Evolutionary conservation across 2,888 invertebrate genomes (phyloP).

Genomic region (Frankliniella intonsa): DNA sequence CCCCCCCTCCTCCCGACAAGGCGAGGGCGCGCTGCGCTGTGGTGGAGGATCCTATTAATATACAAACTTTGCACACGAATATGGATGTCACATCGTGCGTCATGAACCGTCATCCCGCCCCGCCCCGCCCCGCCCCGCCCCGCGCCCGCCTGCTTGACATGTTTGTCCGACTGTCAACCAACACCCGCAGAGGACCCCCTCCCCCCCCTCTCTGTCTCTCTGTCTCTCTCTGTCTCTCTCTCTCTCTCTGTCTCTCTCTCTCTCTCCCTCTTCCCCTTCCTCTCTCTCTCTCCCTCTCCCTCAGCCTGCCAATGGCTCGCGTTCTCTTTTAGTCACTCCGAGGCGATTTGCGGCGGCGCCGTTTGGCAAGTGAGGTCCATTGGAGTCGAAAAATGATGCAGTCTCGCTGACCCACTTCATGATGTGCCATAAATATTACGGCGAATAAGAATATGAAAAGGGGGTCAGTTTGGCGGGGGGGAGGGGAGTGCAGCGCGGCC

Average conservation of each 20-base stretch:
- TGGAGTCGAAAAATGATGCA: too few relatives aligned
- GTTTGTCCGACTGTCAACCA: neutral
- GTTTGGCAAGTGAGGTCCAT: neutral
- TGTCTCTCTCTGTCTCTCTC: neutral
- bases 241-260: neutral
- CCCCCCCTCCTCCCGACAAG: too few relatives aligned
- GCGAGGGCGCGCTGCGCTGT: neutral
- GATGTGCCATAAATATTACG: neutral
- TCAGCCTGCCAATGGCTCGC: neutral
- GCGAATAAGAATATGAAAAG: neutral
- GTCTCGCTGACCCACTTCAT: too few relatives aligned
- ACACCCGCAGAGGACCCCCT: neutral
- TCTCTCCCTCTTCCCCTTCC: too few relatives aligned
- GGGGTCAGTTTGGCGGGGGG: neutral
- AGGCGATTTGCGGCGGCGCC: neutral
- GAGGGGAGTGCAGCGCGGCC: neutral
- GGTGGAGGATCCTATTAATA: neutral
- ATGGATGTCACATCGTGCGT: neutral
- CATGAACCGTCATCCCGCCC: neutral
- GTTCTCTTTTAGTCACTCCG: neutral
- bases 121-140: neutral
- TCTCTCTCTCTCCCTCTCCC: too few relatives aligned
- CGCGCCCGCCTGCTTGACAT: neutral
- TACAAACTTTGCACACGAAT: conserved; percentile 5
- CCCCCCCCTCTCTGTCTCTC: neutral